Percentiles rank a stretch among this genome's conserved stretches.
phyloP scores from a whole-genome alignment of 2,888 invertebrate genomes.

The Cancer borealis region DNA sequence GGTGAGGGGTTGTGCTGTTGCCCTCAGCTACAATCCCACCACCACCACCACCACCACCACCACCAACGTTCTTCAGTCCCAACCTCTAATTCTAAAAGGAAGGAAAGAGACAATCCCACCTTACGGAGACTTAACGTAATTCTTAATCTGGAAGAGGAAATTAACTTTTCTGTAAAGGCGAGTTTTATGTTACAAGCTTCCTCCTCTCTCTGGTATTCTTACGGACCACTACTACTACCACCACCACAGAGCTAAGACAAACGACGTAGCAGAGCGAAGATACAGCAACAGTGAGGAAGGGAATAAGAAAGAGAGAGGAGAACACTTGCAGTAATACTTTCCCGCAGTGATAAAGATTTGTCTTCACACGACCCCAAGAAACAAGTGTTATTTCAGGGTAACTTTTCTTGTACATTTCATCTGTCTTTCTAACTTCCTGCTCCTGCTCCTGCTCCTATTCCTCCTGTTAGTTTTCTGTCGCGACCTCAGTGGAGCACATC shows the following conservation, averaged over 20 bases:
- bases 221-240: background rate
- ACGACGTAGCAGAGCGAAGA: background rate
- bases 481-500: background rate
- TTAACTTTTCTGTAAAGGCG: background rate
- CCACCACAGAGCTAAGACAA: background rate
- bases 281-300: background rate
- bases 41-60: conserved; percentile 16
- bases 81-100: background rate
- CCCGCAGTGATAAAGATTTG: background rate
- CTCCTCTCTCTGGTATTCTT: background rate
- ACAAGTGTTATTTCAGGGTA: background rate
- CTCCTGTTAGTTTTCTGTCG: background rate
- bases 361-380: background rate
- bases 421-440: background rate
- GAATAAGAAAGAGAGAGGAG: background rate
- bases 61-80: background rate
- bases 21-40: background rate
- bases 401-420: background rate
- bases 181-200: background rate
- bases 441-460: background rate
- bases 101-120: background rate
- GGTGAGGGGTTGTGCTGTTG: background rate
- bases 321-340: background rate
- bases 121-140: background rate
- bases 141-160: background rate